A percentile compares a stretch with the other conserved stretches of the same genome.
Conservation (phyloP, 2,113 vertebrate species). For the Nicator chloris region DNA sequence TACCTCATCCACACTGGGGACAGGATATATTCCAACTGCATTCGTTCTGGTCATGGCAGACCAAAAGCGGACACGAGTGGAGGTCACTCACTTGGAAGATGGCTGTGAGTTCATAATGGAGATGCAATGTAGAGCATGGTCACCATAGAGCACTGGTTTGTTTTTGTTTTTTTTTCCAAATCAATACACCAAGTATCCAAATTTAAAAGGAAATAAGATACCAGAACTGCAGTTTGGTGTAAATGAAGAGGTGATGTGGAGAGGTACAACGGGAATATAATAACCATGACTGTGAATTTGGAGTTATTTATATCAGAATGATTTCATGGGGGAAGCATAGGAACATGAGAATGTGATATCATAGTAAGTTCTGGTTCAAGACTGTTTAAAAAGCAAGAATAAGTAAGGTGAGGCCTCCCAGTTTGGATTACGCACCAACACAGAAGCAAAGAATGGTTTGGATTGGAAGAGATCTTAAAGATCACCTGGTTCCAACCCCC, state of each 20-base stretch:
- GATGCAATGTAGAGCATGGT: background rate
- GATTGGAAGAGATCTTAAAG: background rate
- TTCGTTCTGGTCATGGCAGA: background rate
- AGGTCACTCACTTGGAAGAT: background rate
- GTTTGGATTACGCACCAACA: background rate
- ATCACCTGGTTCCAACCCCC: background rate
- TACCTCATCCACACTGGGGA: fast-evolving
- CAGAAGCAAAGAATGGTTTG: background rate
- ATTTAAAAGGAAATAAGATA: background rate
- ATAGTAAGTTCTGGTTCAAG: background rate
- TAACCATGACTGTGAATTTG: background rate
- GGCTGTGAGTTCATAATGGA: background rate
- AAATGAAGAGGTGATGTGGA: background rate
- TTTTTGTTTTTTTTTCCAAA: background rate
- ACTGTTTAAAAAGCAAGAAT: background rate
- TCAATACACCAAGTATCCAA: background rate
- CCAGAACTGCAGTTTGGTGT: background rate
- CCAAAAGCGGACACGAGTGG: background rate
- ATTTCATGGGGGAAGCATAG: background rate
- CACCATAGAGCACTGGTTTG: fast-evolving
- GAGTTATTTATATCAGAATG: background rate
- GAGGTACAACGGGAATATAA: background rate
- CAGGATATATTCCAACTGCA: background rate
- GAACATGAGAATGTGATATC: background rate
- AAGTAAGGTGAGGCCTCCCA: background rate